Evolutionary conservation across 1,140 invertebrate species (phyloP).

Genomic region (Drosophila dunni): DNA sequence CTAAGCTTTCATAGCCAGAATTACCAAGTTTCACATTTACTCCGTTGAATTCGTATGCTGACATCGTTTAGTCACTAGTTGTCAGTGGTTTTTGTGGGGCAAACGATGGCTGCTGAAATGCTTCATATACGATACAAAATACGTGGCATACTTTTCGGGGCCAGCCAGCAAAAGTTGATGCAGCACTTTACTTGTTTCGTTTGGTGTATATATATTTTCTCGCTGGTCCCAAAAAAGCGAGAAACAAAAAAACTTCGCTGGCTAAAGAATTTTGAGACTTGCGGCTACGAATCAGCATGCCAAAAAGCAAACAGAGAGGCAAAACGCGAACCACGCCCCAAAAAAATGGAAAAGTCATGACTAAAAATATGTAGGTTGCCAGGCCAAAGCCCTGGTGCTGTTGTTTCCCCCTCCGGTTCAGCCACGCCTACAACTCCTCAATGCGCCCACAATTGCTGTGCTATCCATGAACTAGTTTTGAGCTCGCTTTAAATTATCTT

Average conservation of each 20-base stretch:
- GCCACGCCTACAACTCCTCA: slow-evolving; percentile 9
- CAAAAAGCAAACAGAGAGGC: slow-evolving; percentile 59
- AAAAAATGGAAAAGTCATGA: slow-evolving; percentile 42
- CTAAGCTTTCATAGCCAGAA: neutral
- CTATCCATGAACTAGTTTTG: slow-evolving; percentile 77
- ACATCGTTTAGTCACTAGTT: slow-evolving; percentile 4
- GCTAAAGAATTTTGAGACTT: slow-evolving; percentile 74
- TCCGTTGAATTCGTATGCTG: neutral
- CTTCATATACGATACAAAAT: slow-evolving; percentile 57
- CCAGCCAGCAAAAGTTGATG: slow-evolving; percentile 37
- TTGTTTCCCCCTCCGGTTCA: neutral
- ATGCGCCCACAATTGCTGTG: slow-evolving; percentile 12
- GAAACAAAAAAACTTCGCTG: slow-evolving; percentile 14
- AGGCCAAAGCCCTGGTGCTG: slow-evolving; percentile 8
- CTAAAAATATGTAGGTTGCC: slow-evolving; percentile 75
- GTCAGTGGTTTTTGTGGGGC: neutral
- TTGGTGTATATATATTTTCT: neutral
- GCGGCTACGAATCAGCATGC: slow-evolving; percentile 75
- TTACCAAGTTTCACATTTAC: neutral
- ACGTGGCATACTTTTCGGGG: slow-evolving; percentile 68
- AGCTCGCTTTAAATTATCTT: slow-evolving; percentile 78
- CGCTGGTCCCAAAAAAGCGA: slow-evolving; percentile 26
- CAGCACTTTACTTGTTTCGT: slow-evolving; percentile 1
- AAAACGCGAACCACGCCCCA: slow-evolving; percentile 45
- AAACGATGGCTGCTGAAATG: slow-evolving; percentile 41